These are phyloP conservation scores for Parthenolecanium corni DNA, from an alignment of 2,888 invertebrate species.

Conservation along the genomic window DNA sequence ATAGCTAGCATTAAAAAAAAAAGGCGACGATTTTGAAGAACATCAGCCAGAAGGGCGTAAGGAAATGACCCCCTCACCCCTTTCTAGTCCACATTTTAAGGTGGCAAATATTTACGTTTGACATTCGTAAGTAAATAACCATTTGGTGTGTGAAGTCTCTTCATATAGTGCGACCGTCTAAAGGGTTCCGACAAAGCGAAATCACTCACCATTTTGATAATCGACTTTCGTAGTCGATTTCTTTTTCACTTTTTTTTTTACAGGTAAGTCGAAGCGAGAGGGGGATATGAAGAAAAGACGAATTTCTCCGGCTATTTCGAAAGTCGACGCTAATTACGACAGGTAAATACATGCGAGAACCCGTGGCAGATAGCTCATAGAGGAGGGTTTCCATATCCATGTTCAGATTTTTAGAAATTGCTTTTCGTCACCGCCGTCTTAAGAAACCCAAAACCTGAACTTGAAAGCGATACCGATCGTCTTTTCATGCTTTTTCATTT, in stretches of 20 bases:
- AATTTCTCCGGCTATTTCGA: constrained; percentile 12
- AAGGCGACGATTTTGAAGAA: not conserved
- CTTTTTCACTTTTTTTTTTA: not conserved
- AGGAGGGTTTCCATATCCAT: too few relatives aligned
- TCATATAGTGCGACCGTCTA: constrained; percentile 13
- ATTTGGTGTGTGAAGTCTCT: constrained; percentile 16
- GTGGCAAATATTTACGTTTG: constrained; percentile 4
- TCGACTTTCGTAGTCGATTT: not conserved
- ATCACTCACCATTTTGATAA: constrained; percentile 10
- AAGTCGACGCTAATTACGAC: constrained; percentile 13
- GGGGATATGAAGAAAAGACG: not conserved
- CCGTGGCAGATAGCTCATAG: too few relatives aligned
- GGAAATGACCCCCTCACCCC: too few relatives aligned
- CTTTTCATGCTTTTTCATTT: too few relatives aligned
- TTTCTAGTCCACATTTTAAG: constrained; percentile 3
- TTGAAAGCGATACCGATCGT: too few relatives aligned
- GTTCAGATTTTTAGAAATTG: too few relatives aligned
- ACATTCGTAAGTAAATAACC: constrained; percentile 20
- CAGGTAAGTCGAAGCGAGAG: not conserved
- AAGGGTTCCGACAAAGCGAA: constrained; percentile 19
- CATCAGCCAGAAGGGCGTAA: not conserved
- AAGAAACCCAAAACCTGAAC: too few relatives aligned
- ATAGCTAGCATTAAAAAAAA: not conserved
- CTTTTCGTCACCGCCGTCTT: too few relatives aligned
- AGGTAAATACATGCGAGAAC: constrained; percentile 5